Evolutionary conservation across 2,797 vertebrate species (phyloP).

Genomic region (Todus mexicanus): DNA sequence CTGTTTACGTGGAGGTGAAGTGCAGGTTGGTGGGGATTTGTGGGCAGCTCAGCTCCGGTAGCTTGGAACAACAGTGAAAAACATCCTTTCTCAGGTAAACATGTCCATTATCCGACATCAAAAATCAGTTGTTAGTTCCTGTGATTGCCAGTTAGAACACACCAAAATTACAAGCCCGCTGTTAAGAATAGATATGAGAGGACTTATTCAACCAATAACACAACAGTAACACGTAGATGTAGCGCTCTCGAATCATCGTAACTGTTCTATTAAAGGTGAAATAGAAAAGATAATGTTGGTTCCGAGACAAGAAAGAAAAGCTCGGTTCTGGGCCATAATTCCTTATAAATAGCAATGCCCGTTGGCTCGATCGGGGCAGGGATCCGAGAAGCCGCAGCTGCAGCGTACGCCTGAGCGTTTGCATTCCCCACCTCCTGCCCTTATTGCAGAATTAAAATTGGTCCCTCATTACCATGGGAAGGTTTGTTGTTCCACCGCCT

Average conservation of each 20-base stretch:
- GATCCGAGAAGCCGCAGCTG: neutral
- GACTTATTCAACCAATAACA: neutral
- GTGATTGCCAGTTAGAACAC: neutral
- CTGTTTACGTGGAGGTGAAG: neutral
- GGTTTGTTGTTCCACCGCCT: slow-evolving; percentile 8
- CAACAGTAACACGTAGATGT: neutral
- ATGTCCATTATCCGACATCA: neutral
- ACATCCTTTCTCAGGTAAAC: neutral
- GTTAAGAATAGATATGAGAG: neutral
- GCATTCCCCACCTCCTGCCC: slow-evolving; percentile 26
- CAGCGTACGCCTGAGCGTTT: neutral
- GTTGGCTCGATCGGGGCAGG: neutral
- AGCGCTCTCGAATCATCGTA: neutral
- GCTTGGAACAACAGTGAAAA: neutral
- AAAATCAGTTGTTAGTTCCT: neutral
- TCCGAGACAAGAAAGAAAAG: neutral
- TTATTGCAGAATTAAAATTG: neutral
- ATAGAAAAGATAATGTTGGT: neutral
- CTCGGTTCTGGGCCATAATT: neutral
- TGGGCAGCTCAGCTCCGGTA: neutral
- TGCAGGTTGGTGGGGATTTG: neutral
- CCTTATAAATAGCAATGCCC: neutral
- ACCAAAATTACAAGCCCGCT: neutral
- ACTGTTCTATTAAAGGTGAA: neutral
- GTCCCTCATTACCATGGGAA: neutral